Percentiles rank a stretch among this genome's conserved stretches.
Evolutionary conservation across 2,888 invertebrate genomes (phyloP).

Genomic region (Tachina grossa): DNA sequence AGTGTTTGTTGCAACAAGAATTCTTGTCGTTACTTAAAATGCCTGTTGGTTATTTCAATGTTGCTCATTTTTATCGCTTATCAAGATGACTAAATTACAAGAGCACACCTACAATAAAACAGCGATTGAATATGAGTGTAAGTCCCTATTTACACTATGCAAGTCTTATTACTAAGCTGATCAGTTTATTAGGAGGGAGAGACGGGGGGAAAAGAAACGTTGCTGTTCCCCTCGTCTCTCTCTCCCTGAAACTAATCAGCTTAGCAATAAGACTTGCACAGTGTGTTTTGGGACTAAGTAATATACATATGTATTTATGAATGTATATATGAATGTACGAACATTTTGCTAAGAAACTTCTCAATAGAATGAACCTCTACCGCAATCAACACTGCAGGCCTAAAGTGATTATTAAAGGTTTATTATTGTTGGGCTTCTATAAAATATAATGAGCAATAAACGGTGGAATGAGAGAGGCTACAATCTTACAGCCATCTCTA

Average conservation of each 20-base stretch:
- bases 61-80: conserved; percentile 71
- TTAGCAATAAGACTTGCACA: no score
- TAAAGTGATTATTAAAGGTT: conserved; percentile 65
- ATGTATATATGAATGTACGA: neutral
- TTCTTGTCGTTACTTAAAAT: conserved; percentile 16
- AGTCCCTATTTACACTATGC: no score
- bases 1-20: conserved; percentile 47
- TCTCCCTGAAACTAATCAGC: no score
- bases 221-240: no score
- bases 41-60: conserved; percentile 69
- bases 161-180: no score
- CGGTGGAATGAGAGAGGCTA: conserved; percentile 9
- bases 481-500: conserved; percentile 4
- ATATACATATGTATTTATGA: neutral
- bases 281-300: no score
- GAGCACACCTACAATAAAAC: conserved; percentile 68
- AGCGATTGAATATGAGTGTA: conserved; percentile 53
- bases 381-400: conserved; percentile 70
- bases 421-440: conserved; percentile 20
- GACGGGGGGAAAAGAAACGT: no score
- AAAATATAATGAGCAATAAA: conserved; percentile 25
- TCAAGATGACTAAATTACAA: conserved; percentile 72
- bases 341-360: conserved; percentile 45
- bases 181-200: no score
- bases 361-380: conserved; percentile 55